Evolutionary conservation across 2,888 invertebrate species (phyloP), one percentile per base, ranked within the genome.

Genomic region (Xestobium rufovillosum): DNA sequence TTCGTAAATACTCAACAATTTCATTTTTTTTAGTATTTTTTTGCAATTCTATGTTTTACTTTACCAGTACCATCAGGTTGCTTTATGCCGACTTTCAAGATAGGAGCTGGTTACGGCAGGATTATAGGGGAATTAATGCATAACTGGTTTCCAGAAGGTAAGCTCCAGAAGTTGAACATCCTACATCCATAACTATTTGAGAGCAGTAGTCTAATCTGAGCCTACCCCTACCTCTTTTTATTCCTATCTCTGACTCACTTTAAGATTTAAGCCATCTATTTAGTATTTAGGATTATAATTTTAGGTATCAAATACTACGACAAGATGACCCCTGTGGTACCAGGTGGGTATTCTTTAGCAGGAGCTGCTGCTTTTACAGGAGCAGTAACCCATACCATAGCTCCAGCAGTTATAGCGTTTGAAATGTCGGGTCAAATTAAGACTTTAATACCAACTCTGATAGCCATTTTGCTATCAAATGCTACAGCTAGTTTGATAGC

Each of bases 71-170:
- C 23, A 6, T 19, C 6, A 6, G 23, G 23, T n/a, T 8, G 23
- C n/a, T 19, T 19, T n/a, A n/a, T 19, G n/a, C 23, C 23, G n/a
- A n/a, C n/a, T n/a, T 19, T 19, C 23, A 19, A 19, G n/a, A 19
- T 19, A 6, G 23, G 23, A 19, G 23, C 23, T n/a, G 6, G 6
- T n/a, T 19, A 8, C n/a, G 23, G 23, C n/a, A 19, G 23, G 23
- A 19, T 19, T 8, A 19, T 19, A 8, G 23, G 23, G n/a, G 23
- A 19, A n/a, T n/a, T 19, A 6, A 19, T 19, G 23, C 23, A 19
- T n/a, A 19, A 6, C 6, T 19, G 23, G 23, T 19, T 8, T 19
- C 23, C 23, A 19, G 23, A 19, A 8, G 23, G 23, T 6, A 6
- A n/a, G n/a, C n/a, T n/a, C n/a, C n/a, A n/a, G n/a, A n/a, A n/a